A percentile compares a stretch with the other conserved stretches of the same genome.
Evolutionary conservation across 2,113 vertebrate species (phyloP).

Genomic region (Siniperca chuatsi): DNA sequence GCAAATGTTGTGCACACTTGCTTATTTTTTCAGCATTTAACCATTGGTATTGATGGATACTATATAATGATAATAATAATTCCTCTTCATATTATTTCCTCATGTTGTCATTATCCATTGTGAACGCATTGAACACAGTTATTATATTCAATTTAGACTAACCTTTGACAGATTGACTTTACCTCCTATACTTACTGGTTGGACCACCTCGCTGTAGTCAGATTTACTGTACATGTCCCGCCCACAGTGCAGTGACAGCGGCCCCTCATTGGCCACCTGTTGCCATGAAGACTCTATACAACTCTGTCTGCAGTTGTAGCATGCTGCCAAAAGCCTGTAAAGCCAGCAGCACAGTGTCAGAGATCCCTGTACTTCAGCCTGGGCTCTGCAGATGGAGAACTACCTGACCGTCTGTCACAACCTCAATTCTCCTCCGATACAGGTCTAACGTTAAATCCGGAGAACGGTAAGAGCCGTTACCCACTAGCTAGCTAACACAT

Average conservation of each 20-base stretch:
- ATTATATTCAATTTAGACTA: too few species aligned
- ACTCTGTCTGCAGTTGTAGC: neutral
- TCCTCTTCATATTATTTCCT: neutral
- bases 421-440: neutral
- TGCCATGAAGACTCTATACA: conserved; percentile 25
- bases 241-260: conserved; percentile 23
- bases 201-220: conserved; percentile 24
- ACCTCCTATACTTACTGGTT: neutral
- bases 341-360: neutral
- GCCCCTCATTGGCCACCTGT: conserved; percentile 56
- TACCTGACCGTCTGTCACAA: neutral
- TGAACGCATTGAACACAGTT: neutral
- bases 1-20: too few species aligned
- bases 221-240: conserved; percentile 25
- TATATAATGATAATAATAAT: neutral
- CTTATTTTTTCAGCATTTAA: too few species aligned
- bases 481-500: neutral
- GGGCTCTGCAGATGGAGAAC: conserved; percentile 37
- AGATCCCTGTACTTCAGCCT: neutral
- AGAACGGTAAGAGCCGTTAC: conserved; percentile 23
- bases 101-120: too few species aligned
- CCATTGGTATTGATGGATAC: too few species aligned
- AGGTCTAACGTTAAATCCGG: neutral
- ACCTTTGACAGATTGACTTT: neutral
- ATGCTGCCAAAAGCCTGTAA: neutral